These are phyloP conservation scores for Nesometra sesokonis DNA, from an alignment of 35 echinoderm and acorn worm genomes.

Conservation along the genomic window DNA sequence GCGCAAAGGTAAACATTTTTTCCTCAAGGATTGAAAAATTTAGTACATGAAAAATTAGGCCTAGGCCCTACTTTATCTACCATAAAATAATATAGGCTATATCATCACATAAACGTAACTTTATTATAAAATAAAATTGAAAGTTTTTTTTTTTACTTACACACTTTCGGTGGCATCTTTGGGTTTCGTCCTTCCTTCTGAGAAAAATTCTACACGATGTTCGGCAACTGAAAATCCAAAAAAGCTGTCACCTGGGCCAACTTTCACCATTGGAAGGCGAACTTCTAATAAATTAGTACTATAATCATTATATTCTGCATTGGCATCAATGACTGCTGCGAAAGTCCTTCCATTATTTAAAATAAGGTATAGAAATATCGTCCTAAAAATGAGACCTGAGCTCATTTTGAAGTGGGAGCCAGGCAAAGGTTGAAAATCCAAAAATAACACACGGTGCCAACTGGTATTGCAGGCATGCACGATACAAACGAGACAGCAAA, in stretches of 20 bases:
- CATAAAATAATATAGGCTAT: too few relatives aligned
- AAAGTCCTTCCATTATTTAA: background rate
- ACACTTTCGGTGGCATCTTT: background rate
- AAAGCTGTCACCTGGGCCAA: conserved; percentile 56
- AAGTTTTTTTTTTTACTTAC: background rate
- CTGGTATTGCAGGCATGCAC: background rate
- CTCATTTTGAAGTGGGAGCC: background rate
- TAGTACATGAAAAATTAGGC: too few relatives aligned
- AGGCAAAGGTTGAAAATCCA: background rate
- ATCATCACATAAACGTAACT: too few relatives aligned
- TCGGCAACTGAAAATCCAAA: conserved; percentile 95
- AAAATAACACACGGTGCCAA: background rate
- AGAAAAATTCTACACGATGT: conserved; percentile 26
- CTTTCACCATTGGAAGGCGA: conserved; percentile 72
- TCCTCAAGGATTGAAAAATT: too few relatives aligned
- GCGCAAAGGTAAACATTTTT: too few relatives aligned
- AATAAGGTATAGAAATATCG: background rate
- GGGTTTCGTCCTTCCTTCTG: background rate
- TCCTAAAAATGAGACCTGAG: background rate
- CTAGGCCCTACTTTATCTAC: too few relatives aligned
- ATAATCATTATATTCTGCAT: background rate
- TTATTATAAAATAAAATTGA: too few relatives aligned
- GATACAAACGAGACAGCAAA: background rate
- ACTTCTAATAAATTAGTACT: conserved; percentile 32
- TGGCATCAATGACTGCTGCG: background rate